Evolutionary conservation across 2,113 vertebrate genomes (phyloP), one percentile per base, ranked within the genome.

Genomic region (Egretta garzetta): DNA sequence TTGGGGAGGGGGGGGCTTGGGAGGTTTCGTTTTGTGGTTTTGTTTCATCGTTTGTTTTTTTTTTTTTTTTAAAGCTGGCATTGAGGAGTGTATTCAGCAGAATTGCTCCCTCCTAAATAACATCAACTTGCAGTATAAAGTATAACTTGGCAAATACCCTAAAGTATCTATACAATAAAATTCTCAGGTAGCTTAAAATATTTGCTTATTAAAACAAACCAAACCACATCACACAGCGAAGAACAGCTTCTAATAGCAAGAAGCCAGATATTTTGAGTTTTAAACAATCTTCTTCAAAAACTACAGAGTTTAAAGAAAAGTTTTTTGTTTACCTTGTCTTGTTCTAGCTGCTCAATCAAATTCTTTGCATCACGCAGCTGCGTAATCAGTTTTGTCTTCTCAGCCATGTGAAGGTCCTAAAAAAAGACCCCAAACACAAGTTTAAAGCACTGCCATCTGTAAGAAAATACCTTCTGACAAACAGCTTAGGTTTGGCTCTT

Each of bases 331-430:
- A 99, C 99, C 99, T 99, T 99, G 98, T 99, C 99, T 98, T 99
- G 99, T 96, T 99, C 99, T 96, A 99, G 98, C 95, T 99, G 99
- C 91, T 99, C 99, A 97, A 99, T 99, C 86, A 99, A 98, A 97
- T 99, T 98, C 98, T 99, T 99, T 82, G 99, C 99, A 97, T 99
- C 99, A 39, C 99, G 98, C 53, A 99, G 97, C 86, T 99, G 99
- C 32, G 98, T 99, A 95, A 99, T 99, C 96, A 99, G 96, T 97
- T 99, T 99, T 16, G 99, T 99, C 98, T 99, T 99, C 97, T 99
- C 99, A 96, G 98, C 97, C 81, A 99, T 99, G 94, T 99, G 99
- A 83, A 99, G 98, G 70, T 99, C 99, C 99, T 99, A 96, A 93
- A 97, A 97, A 59, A 56, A 85, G 14, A 90, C 22, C 68, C 75